phyloP scores from a whole-genome alignment of 1,140 invertebrate genomes.

The Cherax quadricarinatus region DNA sequence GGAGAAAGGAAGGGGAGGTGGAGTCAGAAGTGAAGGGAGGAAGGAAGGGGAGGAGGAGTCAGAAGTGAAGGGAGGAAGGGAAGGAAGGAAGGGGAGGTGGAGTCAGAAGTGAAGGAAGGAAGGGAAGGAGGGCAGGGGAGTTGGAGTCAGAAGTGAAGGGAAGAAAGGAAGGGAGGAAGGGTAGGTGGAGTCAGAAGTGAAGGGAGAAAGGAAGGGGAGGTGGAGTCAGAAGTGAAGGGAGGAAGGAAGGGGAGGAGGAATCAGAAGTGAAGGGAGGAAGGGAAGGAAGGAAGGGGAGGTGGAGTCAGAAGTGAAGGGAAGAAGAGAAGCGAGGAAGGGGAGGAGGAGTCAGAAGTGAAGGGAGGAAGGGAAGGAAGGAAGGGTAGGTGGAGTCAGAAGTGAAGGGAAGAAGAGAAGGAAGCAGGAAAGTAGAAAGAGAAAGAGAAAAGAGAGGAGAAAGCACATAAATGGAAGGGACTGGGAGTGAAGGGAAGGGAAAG shows the following conservation, averaged over 20 bases:
- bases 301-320: neutral
- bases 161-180: neutral
- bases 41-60: too few species aligned
- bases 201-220: too few species aligned
- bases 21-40: neutral
- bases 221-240: neutral
- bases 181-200: neutral
- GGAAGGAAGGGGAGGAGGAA: too few species aligned
- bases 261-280: neutral
- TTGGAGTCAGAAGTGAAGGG: too few species aligned
- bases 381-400: neutral
- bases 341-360: neutral
- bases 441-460: neutral
- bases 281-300: too few species aligned
- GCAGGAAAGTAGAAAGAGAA: neutral
- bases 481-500: neutral
- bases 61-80: neutral
- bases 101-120: neutral
- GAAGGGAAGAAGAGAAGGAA: neutral
- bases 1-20: too few species aligned
- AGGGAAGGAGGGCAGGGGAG: too few species aligned
- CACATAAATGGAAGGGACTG: too few species aligned
- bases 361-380: neutral
- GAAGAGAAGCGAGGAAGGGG: neutral
- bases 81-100: too few species aligned